Evolutionary conservation across 2,888 invertebrate genomes (phyloP).

Genomic region (Mythimna pallens): DNA sequence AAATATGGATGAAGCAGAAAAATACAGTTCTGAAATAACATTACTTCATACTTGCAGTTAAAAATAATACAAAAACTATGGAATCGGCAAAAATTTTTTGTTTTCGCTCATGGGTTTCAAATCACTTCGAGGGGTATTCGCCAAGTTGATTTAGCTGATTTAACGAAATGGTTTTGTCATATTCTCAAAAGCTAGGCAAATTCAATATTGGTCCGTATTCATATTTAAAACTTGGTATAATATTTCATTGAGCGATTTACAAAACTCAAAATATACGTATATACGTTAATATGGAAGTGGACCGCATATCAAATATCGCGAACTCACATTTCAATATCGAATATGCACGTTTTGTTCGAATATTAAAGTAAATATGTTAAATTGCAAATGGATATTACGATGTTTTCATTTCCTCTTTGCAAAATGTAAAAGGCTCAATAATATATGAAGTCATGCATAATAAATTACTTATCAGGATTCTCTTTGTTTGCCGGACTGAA

Average conservation of each 20-base stretch:
- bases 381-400: constrained; percentile 25
- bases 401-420: constrained; percentile 36
- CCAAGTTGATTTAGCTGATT: not conserved
- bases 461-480: not conserved
- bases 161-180: not conserved
- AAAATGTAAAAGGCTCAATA: constrained; percentile 15
- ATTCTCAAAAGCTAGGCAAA: not conserved
- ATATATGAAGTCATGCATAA: not conserved
- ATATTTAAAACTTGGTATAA: not conserved
- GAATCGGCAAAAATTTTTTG: not conserved
- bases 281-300: constrained; percentile 4
- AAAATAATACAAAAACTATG: not conserved
- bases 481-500: not conserved
- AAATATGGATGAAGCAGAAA: not conserved
- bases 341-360: constrained; percentile 7
- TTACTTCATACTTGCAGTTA: not conserved
- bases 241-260: too few relatives aligned
- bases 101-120: not conserved
- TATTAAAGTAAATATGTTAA: constrained; percentile 17
- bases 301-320: constrained; percentile 19
- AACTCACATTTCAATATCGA: constrained; percentile 20
- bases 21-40: not conserved
- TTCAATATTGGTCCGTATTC: not conserved
- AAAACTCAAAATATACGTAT: too few relatives aligned
- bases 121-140: not conserved